These are phyloP conservation scores for Calliphora vomitoria DNA, from an alignment of 2,888 invertebrate species.

Conservation along the genomic window DNA sequence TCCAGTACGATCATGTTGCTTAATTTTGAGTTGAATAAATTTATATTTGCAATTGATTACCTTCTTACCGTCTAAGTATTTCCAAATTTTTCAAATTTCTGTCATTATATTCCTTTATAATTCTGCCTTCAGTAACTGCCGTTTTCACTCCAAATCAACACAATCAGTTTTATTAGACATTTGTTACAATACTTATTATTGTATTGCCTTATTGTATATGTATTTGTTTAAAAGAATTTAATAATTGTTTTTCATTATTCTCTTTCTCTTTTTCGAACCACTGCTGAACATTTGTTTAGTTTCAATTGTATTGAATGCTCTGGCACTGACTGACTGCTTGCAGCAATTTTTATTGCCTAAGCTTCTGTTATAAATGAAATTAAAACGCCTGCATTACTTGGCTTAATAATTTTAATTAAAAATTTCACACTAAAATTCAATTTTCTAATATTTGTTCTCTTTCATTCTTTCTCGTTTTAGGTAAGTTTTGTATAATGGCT, in stretches of 20 bases:
- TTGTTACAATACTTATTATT: background rate
- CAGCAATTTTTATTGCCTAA: background rate
- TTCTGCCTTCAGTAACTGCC: background rate
- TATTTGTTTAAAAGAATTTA: conserved; percentile 12
- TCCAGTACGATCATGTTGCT: too few relatives aligned
- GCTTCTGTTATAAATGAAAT: background rate
- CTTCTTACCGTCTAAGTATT: too few relatives aligned
- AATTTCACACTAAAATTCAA: background rate
- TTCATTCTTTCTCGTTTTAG: conserved; percentile 41
- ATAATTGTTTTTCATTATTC: conserved; percentile 3
- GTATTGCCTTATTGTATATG: conserved; percentile 5
- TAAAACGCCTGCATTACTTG: background rate
- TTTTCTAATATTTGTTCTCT: background rate
- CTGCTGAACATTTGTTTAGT: background rate
- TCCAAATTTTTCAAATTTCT: too few relatives aligned
- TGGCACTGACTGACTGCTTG: background rate
- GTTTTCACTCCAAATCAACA: background rate
- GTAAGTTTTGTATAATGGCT: conserved; percentile 32
- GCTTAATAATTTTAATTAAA: conserved; percentile 12
- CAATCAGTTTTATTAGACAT: background rate
- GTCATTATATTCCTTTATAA: too few relatives aligned
- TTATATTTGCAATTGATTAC: too few relatives aligned
- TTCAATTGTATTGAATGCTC: background rate
- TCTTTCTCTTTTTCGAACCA: background rate
- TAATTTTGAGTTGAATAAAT: too few relatives aligned